Evolutionary conservation across 2,888 invertebrate species (phyloP).

Genomic region (Mythimna albipuncta): DNA sequence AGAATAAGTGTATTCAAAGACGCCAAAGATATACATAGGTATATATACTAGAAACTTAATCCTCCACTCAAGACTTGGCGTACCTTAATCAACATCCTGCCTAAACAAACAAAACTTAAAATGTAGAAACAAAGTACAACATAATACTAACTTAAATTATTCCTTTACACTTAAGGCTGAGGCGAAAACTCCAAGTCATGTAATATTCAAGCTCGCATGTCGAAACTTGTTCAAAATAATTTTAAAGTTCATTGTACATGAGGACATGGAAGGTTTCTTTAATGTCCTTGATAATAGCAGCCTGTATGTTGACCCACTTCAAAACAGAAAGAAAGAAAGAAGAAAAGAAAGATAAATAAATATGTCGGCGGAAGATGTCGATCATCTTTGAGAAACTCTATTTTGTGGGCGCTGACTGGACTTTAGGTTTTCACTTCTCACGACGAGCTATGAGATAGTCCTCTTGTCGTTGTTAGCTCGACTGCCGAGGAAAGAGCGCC

Average conservation of each 20-base stretch:
- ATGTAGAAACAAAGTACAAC: constrained; percentile 32
- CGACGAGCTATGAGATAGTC: too few relatives aligned
- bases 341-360: too few relatives aligned
- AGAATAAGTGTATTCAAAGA: constrained; percentile 2
- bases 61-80: constrained; percentile 9
- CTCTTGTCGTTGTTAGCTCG: too few relatives aligned
- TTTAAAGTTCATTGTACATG: constrained; percentile 13
- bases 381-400: too few relatives aligned
- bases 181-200: constrained; percentile 37
- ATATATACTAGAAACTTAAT: constrained; percentile 19
- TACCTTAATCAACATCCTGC: constrained; percentile 46
- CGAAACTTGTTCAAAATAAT: constrained; percentile 36
- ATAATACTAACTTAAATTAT: constrained; percentile 51
- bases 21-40: constrained; percentile 14
- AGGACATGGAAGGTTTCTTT: background rate
- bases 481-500: too few relatives aligned
- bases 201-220: constrained; percentile 51
- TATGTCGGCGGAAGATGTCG: too few relatives aligned
- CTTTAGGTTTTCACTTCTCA: too few relatives aligned
- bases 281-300: too few relatives aligned
- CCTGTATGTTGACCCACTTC: too few relatives aligned
- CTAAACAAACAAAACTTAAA: constrained; percentile 44
- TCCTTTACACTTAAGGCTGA: constrained; percentile 31
- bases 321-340: too few relatives aligned
- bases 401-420: too few relatives aligned